Evolutionary conservation across 2,888 invertebrate species (phyloP), one percentile per base, ranked within the genome.

Genomic region (Ametastegia equiseti): DNA sequence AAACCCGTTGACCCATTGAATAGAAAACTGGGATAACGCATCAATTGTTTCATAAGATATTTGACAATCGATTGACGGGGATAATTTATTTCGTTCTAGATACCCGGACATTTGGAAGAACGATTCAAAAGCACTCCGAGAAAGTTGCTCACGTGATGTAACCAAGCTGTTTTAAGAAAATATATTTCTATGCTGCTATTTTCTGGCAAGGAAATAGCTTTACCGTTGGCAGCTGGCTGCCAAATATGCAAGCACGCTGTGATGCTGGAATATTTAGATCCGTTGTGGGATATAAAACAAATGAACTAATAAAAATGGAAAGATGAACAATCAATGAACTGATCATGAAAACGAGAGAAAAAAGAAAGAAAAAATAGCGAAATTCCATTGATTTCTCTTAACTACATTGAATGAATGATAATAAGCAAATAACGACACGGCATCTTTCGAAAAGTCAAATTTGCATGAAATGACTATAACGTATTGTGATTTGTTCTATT

Each of bases 51-150:
- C 1, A 47, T 71, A n/a, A 11, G 42, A 30, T 71, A 6, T n/a
- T 27, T 15, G 47, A 60, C 15, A 23, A 60, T 23, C 23, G 30
- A 60, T 30, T 60, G 1, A 11, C 15, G 23, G 57, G 36, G 47
- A 57, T 19, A 27, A 65, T 65, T 71, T 63, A 84, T 86, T 85
- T 85, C 86, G 92, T 93, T 93, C 90, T 93, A 94, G 94, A 92
- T 94, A 86, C 93, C 94, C 83, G 94, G 94, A 84, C 93, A 93
- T 87, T 92, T 94, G 88, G 94, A 94, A 87, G 94, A 94, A 84
- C 93, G 93, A 87, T 94, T 94, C 92, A 91, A 91, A 86, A 89
- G 90, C 85, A 92, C 91, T 89, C 89, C 87, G 84, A 90, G 89
- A 82, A 87, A 87, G 75, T 88, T 89, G 85, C 89, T 88, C 85